phyloP scores from a whole-genome alignment of 2,888 invertebrate genomes.

The Luperina nickerlii region DNA sequence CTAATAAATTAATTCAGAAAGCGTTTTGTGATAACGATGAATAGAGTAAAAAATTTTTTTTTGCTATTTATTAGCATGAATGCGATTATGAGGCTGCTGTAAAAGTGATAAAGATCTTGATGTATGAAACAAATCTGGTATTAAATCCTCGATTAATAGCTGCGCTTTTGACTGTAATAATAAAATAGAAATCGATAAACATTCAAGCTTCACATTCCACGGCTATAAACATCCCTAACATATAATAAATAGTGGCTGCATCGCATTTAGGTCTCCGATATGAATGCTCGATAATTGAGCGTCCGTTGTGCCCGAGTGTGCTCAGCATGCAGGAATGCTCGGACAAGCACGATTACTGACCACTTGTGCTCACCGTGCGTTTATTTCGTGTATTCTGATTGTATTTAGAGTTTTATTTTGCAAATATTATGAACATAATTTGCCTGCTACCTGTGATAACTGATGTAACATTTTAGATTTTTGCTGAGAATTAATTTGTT shows the following conservation, averaged over 20 bases:
- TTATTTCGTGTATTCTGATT: constrained; percentile 38
- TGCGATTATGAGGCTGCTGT: not conserved
- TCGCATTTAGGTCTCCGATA: constrained; percentile 25
- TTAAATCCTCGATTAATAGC: not conserved
- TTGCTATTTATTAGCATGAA: not conserved
- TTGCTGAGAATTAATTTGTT: not conserved
- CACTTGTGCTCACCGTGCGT: constrained; percentile 40
- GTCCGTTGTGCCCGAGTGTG: constrained; percentile 60
- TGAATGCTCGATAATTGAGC: constrained; percentile 63
- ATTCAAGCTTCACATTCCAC: not conserved
- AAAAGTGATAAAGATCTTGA: not conserved
- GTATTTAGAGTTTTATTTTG: constrained; percentile 42
- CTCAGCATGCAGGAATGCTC: constrained; percentile 35
- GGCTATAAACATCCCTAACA: not conserved
- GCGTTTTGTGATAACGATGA: not conserved
- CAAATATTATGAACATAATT: not conserved
- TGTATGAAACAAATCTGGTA: too few relatives aligned
- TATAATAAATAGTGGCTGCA: constrained; percentile 16
- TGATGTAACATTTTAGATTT: not conserved
- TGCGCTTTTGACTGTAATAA: not conserved
- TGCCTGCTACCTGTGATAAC: not conserved
- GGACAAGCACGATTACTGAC: constrained; percentile 33
- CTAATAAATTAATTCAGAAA: not conserved
- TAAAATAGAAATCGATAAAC: constrained; percentile 10
- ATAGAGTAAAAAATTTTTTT: too few relatives aligned